Percentiles rank a stretch among this genome's conserved stretches.
Evolutionary conservation across 2,797 vertebrate species (phyloP).

Genomic region (Phrynocephalus guinanensis): DNA sequence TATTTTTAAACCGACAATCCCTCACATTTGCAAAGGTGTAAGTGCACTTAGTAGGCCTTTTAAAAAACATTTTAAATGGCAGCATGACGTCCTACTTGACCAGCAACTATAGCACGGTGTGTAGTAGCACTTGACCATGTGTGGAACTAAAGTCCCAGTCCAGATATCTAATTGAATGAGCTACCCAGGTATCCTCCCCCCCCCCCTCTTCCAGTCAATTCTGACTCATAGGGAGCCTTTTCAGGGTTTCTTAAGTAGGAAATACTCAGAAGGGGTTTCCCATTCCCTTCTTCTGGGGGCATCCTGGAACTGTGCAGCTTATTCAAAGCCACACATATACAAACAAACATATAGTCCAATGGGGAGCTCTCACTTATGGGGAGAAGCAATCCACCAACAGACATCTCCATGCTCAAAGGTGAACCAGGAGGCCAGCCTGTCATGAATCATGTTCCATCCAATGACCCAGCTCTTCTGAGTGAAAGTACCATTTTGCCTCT

Average conservation of each 20-base stretch:
- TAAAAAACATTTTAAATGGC: not conserved
- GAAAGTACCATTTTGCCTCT: slow-evolving; percentile 58
- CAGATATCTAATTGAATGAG: too few species aligned
- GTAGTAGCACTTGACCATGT: not conserved
- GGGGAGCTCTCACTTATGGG: too few species aligned
- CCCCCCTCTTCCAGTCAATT: too few species aligned
- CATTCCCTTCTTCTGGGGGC: too few species aligned
- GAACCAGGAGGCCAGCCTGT: slow-evolving; percentile 29
- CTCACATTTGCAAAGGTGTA: not conserved
- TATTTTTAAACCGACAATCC: not conserved
- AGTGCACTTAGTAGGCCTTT: not conserved
- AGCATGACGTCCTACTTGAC: not conserved
- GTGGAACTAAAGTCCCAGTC: too few species aligned
- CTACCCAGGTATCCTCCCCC: too few species aligned
- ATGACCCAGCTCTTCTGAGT: slow-evolving; percentile 47
- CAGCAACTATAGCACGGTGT: not conserved
- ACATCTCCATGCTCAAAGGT: not conserved
- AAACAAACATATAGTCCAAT: not conserved
- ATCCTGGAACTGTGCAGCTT: too few species aligned
- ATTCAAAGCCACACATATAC: not conserved
- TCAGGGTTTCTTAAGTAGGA: too few species aligned
- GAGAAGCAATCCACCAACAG: not conserved
- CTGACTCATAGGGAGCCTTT: too few species aligned
- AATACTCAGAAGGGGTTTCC: too few species aligned
- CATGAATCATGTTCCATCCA: slow-evolving; percentile 23